phyloP scores from a whole-genome alignment of 2,888 invertebrate genomes.

The Hypomecis atomaria region DNA sequence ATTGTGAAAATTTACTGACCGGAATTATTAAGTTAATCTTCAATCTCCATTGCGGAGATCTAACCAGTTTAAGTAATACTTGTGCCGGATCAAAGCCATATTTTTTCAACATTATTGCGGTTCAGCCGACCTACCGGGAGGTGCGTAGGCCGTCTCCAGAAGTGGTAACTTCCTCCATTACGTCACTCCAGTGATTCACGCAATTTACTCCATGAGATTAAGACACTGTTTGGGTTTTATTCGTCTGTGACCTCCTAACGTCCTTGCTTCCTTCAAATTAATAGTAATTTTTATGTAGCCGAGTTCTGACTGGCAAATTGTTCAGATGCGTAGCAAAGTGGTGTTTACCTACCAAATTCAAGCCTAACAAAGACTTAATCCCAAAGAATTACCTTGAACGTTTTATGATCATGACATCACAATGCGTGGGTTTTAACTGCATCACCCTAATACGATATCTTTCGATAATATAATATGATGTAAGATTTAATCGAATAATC shows the following conservation, averaged over 20 bases:
- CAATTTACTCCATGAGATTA: conserved; percentile 62
- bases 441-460: neutral
- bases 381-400: conserved; percentile 3
- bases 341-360: conserved; percentile 1
- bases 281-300: conserved; percentile 20
- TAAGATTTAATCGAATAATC: neutral
- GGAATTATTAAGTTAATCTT: conserved; percentile 57
- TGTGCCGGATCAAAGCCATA: conserved; percentile 61
- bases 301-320: conserved; percentile 10
- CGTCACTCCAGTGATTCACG: conserved; percentile 78
- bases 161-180: conserved; percentile 79
- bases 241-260: conserved; percentile 64
- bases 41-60: conserved; percentile 53
- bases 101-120: conserved; percentile 61
- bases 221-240: conserved; percentile 57
- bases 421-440: conserved; percentile 4
- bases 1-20: conserved; percentile 50
- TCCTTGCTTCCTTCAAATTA: conserved; percentile 54
- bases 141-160: conserved; percentile 72
- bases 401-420: neutral
- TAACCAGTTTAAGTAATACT: conserved; percentile 58
- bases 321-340: conserved; percentile 17
- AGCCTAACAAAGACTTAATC: neutral
- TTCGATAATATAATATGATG: neutral
- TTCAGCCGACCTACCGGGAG: conserved; percentile 59